phyloP scores from a whole-genome alignment of 2,797 vertebrate genomes.

The Manis crassicaudata region DNA sequence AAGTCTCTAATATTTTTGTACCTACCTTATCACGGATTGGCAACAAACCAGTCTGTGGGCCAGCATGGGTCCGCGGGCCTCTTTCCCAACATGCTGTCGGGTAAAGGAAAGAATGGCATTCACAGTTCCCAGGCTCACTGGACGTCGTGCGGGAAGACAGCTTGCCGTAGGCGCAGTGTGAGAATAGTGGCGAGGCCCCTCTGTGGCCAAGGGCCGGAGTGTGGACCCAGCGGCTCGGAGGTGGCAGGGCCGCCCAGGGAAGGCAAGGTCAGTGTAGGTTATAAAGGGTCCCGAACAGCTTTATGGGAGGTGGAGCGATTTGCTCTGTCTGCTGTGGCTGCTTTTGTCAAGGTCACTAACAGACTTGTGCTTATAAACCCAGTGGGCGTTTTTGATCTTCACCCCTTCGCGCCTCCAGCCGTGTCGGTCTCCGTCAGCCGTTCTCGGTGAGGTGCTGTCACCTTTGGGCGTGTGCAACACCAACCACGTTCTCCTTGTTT shows the following conservation, averaged over 20 bases:
- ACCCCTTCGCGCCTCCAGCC: conserved; percentile 26
- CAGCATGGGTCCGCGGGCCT: neutral
- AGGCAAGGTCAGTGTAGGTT: neutral
- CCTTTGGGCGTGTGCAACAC: neutral
- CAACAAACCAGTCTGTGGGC: neutral
- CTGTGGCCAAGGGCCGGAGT: neutral
- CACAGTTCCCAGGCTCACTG: neutral
- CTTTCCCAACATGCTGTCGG: neutral
- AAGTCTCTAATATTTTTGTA: neutral
- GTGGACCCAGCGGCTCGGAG: neutral
- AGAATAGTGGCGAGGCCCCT: neutral
- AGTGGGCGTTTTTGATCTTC: conserved; percentile 28
- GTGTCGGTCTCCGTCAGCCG: neutral
- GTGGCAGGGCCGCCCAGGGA: neutral
- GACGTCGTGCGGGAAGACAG: neutral
- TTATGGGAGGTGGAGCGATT: neutral
- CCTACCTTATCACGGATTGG: neutral
- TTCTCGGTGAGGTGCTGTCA: neutral
- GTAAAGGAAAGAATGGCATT: neutral
- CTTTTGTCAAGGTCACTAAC: conserved; percentile 13
- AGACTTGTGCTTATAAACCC: neutral
- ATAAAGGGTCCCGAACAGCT: neutral
- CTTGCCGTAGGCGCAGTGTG: neutral
- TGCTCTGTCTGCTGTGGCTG: neutral
- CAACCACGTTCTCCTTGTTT: neutral